Evolutionary conservation across 1,140 invertebrate species (phyloP), one percentile per base, ranked within the genome.

Genomic region (Zelostemma sp.): DNA sequence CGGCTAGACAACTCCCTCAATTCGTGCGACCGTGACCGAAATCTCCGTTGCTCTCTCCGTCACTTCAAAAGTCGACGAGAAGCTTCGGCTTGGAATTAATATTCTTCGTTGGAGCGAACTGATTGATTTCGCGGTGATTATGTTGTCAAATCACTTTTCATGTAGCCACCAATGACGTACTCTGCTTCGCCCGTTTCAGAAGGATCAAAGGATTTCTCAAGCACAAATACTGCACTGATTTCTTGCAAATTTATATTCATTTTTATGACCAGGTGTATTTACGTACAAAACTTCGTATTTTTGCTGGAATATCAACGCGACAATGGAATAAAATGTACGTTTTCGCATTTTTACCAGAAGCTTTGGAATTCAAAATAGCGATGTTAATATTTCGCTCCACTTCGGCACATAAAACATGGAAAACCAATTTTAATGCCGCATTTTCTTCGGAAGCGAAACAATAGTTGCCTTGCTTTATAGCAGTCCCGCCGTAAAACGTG

Each of bases 11-110:
- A 43, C 41, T 61, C 57, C 53, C 54, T 43, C 14, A 61, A 43
- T 68, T 62, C 35, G 38, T 54, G 51, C 50, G 55, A 43, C 66
- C 66, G 25, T 68, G 66, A 68, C 66, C 66, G 60, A 68, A 68
- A 68, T 68, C 50, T 15, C 43, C 6, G 25, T 50, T n/a, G 40
- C 55, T 41, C 9, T 45, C 31, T 35, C 28, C 55, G 35, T 59
- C 45, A 68, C 40, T 63, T 50, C 35, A 59, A 68, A 68, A 68
- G 55, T 63, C 58, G 17, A 2, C 48, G 15, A 31, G 38, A 46
- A 68, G 63, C 59, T 68, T 63, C 56, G 25, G 14, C 31, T 12
- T 17, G 21, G 45, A 56, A 68, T 68, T 68, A 63, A 68, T 68
- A 63, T 68, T 68, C 60, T 68, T 60, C 56, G 14, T 14, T 46